These are phyloP conservation scores for Macrotus californicus DNA, from an alignment of 2,113 vertebrate genomes.

Conservation along the genomic window DNA sequence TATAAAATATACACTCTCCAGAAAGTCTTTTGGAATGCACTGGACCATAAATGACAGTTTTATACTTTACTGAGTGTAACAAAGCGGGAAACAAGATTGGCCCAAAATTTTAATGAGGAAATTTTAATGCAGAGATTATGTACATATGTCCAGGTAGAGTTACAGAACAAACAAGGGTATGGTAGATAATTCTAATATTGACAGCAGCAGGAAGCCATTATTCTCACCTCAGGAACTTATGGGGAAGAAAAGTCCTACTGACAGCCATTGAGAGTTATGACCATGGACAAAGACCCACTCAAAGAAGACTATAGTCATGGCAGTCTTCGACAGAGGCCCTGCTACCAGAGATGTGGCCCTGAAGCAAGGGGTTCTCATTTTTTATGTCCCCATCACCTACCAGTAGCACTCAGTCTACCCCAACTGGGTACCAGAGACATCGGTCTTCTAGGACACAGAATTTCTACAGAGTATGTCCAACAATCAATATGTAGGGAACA, in stretches of 20 bases:
- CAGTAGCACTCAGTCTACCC: neutral
- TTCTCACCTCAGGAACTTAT: neutral
- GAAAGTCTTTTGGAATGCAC: neutral
- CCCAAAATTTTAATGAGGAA: neutral
- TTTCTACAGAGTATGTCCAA: neutral
- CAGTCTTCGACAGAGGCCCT: neutral
- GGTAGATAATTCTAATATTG: neutral
- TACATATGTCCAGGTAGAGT: neutral
- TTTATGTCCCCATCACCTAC: neutral
- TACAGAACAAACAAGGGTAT: neutral
- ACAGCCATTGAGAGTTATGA: neutral
- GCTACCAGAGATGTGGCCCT: neutral
- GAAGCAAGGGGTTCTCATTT: neutral
- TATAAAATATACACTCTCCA: accelerated
- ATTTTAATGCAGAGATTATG: neutral
- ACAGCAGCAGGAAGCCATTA: neutral
- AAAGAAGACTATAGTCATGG: neutral
- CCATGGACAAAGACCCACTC: neutral
- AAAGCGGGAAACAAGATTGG: neutral
- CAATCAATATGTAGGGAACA: neutral
- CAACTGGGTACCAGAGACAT: neutral
- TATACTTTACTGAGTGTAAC: neutral
- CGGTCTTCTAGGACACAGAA: neutral
- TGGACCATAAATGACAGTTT: neutral
- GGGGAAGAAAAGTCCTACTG: neutral